Evolutionary conservation across 2,888 invertebrate species (phyloP).

Genomic region (Crossocerus cetratus): DNA sequence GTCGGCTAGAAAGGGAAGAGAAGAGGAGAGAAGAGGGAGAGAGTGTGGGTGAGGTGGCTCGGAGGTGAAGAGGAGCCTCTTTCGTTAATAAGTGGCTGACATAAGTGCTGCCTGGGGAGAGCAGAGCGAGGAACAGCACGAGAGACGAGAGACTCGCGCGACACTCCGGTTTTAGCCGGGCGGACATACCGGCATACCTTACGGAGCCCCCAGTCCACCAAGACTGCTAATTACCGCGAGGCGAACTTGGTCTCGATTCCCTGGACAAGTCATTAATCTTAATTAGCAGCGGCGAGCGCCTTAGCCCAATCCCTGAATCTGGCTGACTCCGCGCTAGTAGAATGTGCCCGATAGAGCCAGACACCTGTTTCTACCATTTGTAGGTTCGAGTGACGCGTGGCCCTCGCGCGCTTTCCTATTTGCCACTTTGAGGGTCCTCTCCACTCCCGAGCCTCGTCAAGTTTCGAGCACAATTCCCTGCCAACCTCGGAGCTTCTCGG

Average conservation of each 20-base stretch:
- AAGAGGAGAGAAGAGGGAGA: background rate
- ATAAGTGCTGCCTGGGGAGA: constrained; percentile 9
- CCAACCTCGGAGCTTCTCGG: no score
- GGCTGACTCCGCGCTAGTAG: no score
- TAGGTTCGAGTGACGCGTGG: no score
- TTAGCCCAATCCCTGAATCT: no score
- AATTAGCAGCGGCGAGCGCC: constrained; percentile 25
- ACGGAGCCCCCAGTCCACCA: constrained; percentile 18
- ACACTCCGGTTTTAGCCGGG: constrained; percentile 24
- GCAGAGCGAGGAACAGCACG: constrained; percentile 17
- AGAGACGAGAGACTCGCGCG: constrained; percentile 18
- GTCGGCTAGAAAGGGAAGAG: background rate
- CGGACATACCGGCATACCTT: constrained; percentile 10
- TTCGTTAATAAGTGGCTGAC: constrained; percentile 28
- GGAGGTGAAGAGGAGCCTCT: constrained; percentile 15
- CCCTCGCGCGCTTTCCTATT: no score
- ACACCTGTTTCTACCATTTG: no score
- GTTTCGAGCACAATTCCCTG: no score
- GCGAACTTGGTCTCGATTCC: constrained; percentile 37
- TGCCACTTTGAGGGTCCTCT: no score
- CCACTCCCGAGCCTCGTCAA: no score
- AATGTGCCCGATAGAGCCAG: no score
- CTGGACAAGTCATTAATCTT: constrained; percentile 46
- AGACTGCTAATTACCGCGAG: constrained; percentile 39
- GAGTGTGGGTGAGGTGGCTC: background rate